Conservation (phyloP, 2,113 vertebrate species). For the Aramus guarauna region DNA sequence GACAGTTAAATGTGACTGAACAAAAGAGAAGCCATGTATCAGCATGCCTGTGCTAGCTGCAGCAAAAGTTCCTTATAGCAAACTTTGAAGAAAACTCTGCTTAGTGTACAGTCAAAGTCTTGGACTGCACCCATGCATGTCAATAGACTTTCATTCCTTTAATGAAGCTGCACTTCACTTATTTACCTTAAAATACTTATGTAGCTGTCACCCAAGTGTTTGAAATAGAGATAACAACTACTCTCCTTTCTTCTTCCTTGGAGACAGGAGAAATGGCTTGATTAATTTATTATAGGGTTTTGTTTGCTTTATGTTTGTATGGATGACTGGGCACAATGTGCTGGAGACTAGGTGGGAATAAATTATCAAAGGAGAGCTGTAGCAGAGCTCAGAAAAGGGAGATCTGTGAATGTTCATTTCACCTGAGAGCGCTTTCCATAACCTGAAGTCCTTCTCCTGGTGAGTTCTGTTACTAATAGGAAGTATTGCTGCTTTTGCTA, state of each 20-base stretch:
- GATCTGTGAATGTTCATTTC: neutral
- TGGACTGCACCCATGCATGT: neutral
- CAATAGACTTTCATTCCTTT: neutral
- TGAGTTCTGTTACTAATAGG: neutral
- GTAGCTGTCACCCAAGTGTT: slow-evolving; percentile 17
- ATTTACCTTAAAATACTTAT: slow-evolving; percentile 1
- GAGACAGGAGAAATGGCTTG: slow-evolving; percentile 2
- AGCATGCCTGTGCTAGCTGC: neutral
- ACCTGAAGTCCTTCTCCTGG: neutral
- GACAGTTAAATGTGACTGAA: neutral
- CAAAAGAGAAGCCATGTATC: neutral
- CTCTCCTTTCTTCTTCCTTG: neutral
- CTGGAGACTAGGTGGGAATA: slow-evolving; percentile 11
- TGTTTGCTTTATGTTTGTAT: slow-evolving; percentile 28
- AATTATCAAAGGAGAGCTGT: slow-evolving; percentile 23
- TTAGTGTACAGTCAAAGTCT: neutral
- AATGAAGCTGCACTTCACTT: slow-evolving; percentile 1
- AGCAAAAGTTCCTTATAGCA: neutral
- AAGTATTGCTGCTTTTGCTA: neutral
- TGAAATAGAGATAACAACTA: slow-evolving; percentile 20
- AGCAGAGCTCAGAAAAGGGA: neutral
- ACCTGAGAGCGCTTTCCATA: neutral
- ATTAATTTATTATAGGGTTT: slow-evolving; percentile 51
- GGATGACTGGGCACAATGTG: slow-evolving; percentile 12
- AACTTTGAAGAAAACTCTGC: neutral